Conservation (phyloP, 2,113 vertebrate species). For the Raja brachyura region DNA sequence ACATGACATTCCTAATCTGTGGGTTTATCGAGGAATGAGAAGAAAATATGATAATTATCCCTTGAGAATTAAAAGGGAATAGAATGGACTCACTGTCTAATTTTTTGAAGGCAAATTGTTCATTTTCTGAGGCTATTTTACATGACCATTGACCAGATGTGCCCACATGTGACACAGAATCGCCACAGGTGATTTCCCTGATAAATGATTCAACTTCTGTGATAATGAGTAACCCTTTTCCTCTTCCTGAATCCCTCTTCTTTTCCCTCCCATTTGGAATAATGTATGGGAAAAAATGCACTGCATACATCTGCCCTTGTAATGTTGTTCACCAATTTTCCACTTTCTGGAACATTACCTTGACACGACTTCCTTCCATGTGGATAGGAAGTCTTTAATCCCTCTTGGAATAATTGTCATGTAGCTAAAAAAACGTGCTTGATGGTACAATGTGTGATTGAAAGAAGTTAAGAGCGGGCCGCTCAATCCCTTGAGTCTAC, state of each 20-base stretch:
- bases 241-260: not conserved
- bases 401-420: not conserved
- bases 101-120: not conserved
- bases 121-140: not conserved
- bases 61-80: not conserved
- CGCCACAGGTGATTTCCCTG: not conserved
- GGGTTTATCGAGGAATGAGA: not conserved
- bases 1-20: not conserved
- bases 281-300: not conserved
- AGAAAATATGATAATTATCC: not conserved
- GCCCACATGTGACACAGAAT: not conserved
- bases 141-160: not conserved
- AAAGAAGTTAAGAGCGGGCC: not conserved
- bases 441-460: not conserved
- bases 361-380: constrained; percentile 25
- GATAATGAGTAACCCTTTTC: not conserved
- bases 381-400: not conserved
- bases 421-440: not conserved
- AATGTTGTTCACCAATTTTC: not conserved
- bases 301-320: not conserved
- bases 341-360: not conserved
- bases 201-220: not conserved
- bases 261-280: not conserved
- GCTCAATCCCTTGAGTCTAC: not conserved
- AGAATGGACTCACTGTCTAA: not conserved